Evolutionary conservation across 2,113 vertebrate species (phyloP), one percentile per base, ranked within the genome.

Genomic region (Labeo catla): DNA sequence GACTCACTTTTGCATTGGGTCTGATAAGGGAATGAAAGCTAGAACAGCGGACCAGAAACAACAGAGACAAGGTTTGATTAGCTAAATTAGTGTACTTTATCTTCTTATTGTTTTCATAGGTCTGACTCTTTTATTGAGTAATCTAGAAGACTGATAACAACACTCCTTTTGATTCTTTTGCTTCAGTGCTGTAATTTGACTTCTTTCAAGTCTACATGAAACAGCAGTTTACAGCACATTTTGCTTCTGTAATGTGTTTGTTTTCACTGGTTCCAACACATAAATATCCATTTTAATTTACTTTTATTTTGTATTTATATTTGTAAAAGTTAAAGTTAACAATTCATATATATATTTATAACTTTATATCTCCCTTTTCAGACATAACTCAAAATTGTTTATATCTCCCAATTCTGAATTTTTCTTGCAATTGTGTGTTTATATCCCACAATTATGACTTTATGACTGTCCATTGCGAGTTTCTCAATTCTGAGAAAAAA

Each of bases 1-100:
- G 63, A 82, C 45, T 82, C n/a, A 81, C n/a, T 39, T 81, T 70
- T 82, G 80, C 59, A 65, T 36, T 68, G 43, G 45, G 45, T 68
- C 47, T 82, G 61, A 82, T 68, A 82, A 82, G 63, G n/a, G 13
- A 68, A 70, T 70, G 28, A 52, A 52, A 13, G 78, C 76, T 79
- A 11, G 23, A 80, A 80, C 36, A 16, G 78, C 39, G 13, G 47
- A 82, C 15, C 45, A 68, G 80, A 82, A 68, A 82, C 45, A 82
- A 82, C 43, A n/a, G 47, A 82, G 61, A 68, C 43, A 50, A 82
- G 80, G 63, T 36, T 4, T 81, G 57, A 80, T 80, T 80, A 80
- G 54, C 4, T 15, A 54, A 77, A 77, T 80, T 80, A 80, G 57
- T 61, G 36, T 80, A 61, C 52, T 63, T 80, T 63, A 80, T 61